phyloP scores from a whole-genome alignment of 53 echinoderm and acorn worm species.

The Temnopleurus reevesii region DNA sequence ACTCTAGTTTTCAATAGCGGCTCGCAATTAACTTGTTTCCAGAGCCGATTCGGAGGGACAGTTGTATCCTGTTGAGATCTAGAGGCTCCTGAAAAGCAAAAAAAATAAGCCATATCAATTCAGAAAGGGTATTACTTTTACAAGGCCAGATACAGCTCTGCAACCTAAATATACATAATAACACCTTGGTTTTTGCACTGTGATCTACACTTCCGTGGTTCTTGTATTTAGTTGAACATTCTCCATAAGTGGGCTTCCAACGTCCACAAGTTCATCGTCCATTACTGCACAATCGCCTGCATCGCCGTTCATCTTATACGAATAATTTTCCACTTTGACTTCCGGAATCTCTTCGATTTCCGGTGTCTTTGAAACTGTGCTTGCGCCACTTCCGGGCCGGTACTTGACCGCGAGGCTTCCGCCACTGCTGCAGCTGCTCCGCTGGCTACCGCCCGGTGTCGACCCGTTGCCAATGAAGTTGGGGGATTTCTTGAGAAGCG shows the following conservation, averaged over 20 bases:
- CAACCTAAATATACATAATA: too few relatives aligned
- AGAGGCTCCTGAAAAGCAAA: too few relatives aligned
- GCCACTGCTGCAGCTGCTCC: conserved; percentile 26
- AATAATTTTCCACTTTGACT: conserved; percentile 31
- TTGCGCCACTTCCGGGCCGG: conserved; percentile 39
- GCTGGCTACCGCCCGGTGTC: conserved; percentile 2
- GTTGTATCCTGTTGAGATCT: too few relatives aligned
- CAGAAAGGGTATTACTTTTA: too few relatives aligned
- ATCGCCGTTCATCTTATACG: conserved; percentile 44
- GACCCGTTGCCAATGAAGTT: conserved; percentile 56
- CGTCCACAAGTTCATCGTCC: conserved; percentile 23
- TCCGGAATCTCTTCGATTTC: conserved; percentile 56
- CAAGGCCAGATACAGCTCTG: too few relatives aligned
- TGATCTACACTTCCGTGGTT: conserved; percentile 40
- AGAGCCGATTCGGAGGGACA: too few relatives aligned
- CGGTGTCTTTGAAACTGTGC: conserved; percentile 43
- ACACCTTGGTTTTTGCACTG: too few relatives aligned
- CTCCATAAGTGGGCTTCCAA: conserved; percentile 43
- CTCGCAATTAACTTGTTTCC: too few relatives aligned
- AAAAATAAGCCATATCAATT: too few relatives aligned
- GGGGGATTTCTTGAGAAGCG: conserved; percentile 43
- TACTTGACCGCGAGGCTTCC: conserved; percentile 52
- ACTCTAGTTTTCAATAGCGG: too few relatives aligned
- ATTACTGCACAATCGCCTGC: background rate
- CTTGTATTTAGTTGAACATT: conserved; percentile 37